These are phyloP conservation scores for Pseudococcus viburni DNA, from an alignment of 2,888 invertebrate genomes.

Conservation along the genomic window DNA sequence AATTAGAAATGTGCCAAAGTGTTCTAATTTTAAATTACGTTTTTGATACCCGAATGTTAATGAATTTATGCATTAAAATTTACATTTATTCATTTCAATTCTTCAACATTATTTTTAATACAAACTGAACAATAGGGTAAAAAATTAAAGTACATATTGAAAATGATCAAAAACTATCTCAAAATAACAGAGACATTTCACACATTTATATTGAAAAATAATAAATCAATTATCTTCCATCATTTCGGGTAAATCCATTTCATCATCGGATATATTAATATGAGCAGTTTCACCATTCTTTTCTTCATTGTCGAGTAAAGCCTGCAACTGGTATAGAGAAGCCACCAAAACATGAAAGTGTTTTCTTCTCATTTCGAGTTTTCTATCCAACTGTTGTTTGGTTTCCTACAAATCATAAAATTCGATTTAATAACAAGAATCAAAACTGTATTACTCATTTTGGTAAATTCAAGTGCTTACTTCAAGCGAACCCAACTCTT, in stretches of 20 bases:
- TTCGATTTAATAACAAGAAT: constrained; percentile 22
- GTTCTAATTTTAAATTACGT: constrained; percentile 80
- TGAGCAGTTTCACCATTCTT: constrained; percentile 55
- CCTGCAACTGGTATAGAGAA: constrained; percentile 83
- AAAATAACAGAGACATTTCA: constrained; percentile 9
- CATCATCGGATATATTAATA: constrained; percentile 65
- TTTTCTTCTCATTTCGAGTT: constrained; percentile 86
- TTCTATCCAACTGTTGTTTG: constrained; percentile 81
- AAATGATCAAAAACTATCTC: neutral
- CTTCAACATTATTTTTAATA: neutral
- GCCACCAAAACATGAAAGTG: constrained; percentile 91
- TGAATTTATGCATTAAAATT: neutral
- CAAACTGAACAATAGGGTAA: neutral
- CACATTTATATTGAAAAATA: neutral
- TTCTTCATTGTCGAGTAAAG: constrained; percentile 64
- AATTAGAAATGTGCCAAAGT: constrained; percentile 93
- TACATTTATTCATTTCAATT: neutral
- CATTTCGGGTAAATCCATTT: constrained; percentile 60
- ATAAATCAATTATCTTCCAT: constrained; percentile 20
- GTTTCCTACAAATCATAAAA: constrained; percentile 74
- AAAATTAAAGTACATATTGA: neutral
- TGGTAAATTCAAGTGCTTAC: constrained; percentile 70
- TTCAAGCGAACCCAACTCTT: constrained; percentile 80
- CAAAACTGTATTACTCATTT: neutral
- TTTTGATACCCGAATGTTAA: neutral